Conservation (phyloP, 1,140 invertebrate species). For the Bombus difficillimus region DNA sequence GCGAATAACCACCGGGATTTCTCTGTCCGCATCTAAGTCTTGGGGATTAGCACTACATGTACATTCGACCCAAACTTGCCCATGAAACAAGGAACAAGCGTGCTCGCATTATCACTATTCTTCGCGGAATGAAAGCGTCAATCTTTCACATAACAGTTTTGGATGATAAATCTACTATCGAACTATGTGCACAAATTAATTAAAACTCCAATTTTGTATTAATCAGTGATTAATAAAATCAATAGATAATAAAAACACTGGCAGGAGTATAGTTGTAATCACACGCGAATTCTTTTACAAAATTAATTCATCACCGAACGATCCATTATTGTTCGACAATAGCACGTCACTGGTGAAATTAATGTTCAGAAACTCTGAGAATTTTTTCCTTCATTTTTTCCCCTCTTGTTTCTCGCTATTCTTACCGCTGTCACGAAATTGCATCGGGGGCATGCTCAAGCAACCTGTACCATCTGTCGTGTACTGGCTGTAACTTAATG, state of each 20-base stretch:
- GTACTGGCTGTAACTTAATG: constrained; percentile 58
- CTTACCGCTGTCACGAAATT: constrained; percentile 56
- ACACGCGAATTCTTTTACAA: no score
- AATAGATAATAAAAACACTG: neutral
- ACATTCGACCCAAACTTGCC: constrained; percentile 55
- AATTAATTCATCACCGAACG: neutral
- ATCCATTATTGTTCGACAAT: neutral
- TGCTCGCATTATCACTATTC: constrained; percentile 10
- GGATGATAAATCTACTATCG: neutral
- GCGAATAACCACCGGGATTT: constrained; percentile 74
- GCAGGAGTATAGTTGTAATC: neutral
- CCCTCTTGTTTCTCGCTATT: constrained; percentile 12
- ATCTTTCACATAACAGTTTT: neutral
- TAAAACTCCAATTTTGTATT: neutral
- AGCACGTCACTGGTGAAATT: neutral
- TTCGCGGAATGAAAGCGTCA: neutral
- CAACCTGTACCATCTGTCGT: constrained; percentile 65
- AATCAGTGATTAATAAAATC: neutral
- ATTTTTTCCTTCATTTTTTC: constrained; percentile 4
- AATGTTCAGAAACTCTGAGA: constrained; percentile 19
- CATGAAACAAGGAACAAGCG: constrained; percentile 58
- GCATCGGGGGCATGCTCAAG: constrained; percentile 49
- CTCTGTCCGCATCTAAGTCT: constrained; percentile 63
- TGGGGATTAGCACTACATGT: constrained; percentile 66
- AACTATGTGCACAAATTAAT: neutral